Conservation (phyloP, 2,797 vertebrate species). For the Enteromius argenteus region DNA sequence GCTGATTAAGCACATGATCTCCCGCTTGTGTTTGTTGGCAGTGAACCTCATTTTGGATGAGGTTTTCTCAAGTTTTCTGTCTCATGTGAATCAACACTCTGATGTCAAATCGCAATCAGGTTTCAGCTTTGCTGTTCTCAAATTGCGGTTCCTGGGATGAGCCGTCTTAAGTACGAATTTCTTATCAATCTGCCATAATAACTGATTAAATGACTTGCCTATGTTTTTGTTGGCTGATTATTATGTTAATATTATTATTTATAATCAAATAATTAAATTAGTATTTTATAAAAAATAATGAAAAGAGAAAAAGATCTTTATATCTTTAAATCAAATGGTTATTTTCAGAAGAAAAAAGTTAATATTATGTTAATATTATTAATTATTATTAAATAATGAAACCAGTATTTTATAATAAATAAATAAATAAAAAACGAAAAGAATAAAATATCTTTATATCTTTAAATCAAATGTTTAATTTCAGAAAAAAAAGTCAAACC, state of each 20-base stretch:
- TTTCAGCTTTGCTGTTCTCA: slow-evolving; percentile 13
- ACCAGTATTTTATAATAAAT: background rate
- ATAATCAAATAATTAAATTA: background rate
- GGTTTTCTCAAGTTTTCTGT: slow-evolving; percentile 24
- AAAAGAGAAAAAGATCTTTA: no score
- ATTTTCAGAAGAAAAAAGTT: no score
- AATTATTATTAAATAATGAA: background rate
- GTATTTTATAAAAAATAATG: background rate
- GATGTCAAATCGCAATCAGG: slow-evolving; percentile 36
- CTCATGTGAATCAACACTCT: slow-evolving; percentile 17
- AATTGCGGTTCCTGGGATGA: background rate
- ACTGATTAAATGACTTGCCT: background rate
- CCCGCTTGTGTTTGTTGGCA: background rate
- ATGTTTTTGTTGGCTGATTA: background rate
- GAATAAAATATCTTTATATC: background rate
- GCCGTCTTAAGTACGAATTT: background rate
- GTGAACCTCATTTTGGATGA: slow-evolving; percentile 5
- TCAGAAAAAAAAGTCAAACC: background rate
- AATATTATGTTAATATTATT: no score
- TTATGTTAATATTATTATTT: background rate
- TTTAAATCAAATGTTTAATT: slow-evolving; percentile 20
- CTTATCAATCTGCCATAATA: background rate
- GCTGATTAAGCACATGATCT: slow-evolving; percentile 19
- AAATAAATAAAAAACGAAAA: background rate
- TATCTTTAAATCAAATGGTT: no score